Percentiles rank a stretch among this genome's conserved stretches.
These are phyloP conservation scores for Xanthostigma xanthostigma DNA, from an alignment of 2,888 invertebrate genomes.

Conservation along the genomic window DNA sequence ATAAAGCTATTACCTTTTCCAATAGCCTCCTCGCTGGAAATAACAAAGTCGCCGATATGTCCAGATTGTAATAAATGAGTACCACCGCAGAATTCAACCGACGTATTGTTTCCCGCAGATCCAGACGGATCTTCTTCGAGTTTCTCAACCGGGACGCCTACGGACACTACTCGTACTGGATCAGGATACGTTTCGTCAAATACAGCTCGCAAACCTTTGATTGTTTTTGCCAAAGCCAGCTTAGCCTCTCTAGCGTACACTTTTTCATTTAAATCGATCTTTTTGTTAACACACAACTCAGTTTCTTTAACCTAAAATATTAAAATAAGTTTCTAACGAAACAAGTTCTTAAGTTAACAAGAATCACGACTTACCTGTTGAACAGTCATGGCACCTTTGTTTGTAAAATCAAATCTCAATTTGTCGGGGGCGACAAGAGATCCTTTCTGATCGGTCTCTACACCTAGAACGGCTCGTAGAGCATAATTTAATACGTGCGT, in stretches of 20 bases:
- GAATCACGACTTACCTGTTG: constrained; percentile 40
- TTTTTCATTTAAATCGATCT: constrained; percentile 58
- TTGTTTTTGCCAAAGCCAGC: constrained; percentile 75
- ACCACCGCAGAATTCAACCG: constrained; percentile 98
- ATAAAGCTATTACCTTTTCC: constrained; percentile 76
- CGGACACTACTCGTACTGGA: constrained; percentile 83
- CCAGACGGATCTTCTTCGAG: constrained; percentile 76
- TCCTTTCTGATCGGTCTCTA: constrained; percentile 88
- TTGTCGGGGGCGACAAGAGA: constrained; percentile 95
- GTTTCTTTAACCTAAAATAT: constrained; percentile 45
- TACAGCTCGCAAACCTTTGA: constrained; percentile 87
- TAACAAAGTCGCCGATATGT: constrained; percentile 90
- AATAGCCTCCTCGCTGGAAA: constrained; percentile 95
- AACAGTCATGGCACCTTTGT: constrained; percentile 79
- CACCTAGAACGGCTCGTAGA: constrained; percentile 74
- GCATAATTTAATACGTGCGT: constrained; percentile 96
- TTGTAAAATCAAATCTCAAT: constrained; percentile 93
- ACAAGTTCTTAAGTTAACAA: no score
- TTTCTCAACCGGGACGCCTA: constrained; percentile 84
- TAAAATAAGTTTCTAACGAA: no score
- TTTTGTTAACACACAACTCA: constrained; percentile 62
- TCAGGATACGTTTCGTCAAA: constrained; percentile 99
- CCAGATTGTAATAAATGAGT: constrained; percentile 86
- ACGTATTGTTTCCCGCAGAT: constrained; percentile 64
- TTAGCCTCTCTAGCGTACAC: constrained; percentile 82